These are phyloP conservation scores for Caenorhabditis sp. DNA, from an alignment of 2,888 invertebrate species.

Conservation along the genomic window DNA sequence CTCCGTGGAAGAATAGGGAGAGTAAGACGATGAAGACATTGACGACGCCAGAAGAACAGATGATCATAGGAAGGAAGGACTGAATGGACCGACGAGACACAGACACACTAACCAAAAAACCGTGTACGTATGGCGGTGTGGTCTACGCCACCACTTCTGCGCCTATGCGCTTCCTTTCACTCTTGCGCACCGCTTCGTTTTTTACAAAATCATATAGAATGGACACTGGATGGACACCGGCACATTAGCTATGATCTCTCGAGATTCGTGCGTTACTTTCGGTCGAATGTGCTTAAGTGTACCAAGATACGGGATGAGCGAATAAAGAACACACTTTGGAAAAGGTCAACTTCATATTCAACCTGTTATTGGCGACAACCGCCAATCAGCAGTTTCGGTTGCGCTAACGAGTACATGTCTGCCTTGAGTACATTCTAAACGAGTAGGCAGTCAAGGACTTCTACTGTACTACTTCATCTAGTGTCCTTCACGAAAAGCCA, in stretches of 20 bases:
- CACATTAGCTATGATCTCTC: not conserved
- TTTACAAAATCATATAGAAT: not conserved
- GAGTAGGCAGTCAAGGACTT: no score
- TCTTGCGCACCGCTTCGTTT: slow-evolving; percentile 1
- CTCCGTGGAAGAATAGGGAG: slow-evolving; percentile 5
- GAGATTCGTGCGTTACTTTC: no score
- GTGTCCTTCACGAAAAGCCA: no score
- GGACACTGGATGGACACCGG: slow-evolving; percentile 4
- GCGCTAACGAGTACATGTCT: no score
- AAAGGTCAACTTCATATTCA: no score
- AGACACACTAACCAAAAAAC: slow-evolving; percentile 27
- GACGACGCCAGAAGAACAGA: slow-evolving; percentile 43
- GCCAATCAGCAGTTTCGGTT: not conserved
- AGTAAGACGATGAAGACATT: slow-evolving; percentile 6
- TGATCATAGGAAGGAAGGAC: slow-evolving; percentile 28
- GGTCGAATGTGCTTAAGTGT: no score
- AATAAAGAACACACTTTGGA: no score
- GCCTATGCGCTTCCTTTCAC: not conserved
- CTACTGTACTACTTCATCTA: no score
- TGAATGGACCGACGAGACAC: not conserved
- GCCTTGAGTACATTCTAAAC: no score
- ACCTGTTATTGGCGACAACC: no score
- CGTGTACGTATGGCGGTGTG: slow-evolving; percentile 16
- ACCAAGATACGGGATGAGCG: no score
- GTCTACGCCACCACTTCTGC: slow-evolving; percentile 18